Conservation (phyloP, 2,888 invertebrate genomes). For the Arctia plantaginis region DNA sequence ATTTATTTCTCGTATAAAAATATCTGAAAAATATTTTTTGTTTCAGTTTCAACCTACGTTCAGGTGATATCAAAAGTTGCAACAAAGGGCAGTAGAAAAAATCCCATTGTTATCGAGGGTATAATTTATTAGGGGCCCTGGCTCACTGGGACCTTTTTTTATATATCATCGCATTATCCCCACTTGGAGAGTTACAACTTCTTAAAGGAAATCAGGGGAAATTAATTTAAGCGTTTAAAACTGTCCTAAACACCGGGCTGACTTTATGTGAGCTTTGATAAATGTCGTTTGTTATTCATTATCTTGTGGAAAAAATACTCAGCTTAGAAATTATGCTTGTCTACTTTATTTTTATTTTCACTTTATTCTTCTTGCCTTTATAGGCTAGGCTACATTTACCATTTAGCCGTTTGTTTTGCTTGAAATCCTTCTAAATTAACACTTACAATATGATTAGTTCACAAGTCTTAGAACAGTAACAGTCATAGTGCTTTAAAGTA, state of each 20-base stretch:
- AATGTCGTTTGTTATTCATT: slow-evolving; percentile 66
- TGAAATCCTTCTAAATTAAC: not conserved
- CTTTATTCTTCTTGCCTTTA: not conserved
- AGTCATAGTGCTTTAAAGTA: too few species aligned
- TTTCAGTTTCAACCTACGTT: slow-evolving; percentile 65
- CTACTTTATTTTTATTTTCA: not conserved
- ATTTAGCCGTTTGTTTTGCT: too few species aligned
- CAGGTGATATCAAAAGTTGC: slow-evolving; percentile 87
- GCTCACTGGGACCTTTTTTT: slow-evolving; percentile 85
- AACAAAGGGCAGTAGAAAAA: slow-evolving; percentile 85
- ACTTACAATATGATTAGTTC: too few species aligned
- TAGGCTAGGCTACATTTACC: not conserved
- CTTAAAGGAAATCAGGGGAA: slow-evolving; percentile 86
- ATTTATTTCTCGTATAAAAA: slow-evolving; percentile 12
- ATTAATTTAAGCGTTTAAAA: slow-evolving; percentile 85
- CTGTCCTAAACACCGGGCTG: slow-evolving; percentile 79
- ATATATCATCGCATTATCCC: slow-evolving; percentile 87
- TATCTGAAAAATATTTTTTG: slow-evolving; percentile 40
- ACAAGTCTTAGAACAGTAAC: too few species aligned
- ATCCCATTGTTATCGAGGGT: slow-evolving; percentile 87
- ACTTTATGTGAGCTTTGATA: slow-evolving; percentile 79
- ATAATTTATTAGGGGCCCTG: slow-evolving; percentile 85
- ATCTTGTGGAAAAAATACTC: slow-evolving; percentile 44
- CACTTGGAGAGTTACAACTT: slow-evolving; percentile 85
- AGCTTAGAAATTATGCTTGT: slow-evolving; percentile 23